Evolutionary conservation across 2,888 invertebrate species (phyloP).

Genomic region (Liopterus haemorrhoidalis): DNA sequence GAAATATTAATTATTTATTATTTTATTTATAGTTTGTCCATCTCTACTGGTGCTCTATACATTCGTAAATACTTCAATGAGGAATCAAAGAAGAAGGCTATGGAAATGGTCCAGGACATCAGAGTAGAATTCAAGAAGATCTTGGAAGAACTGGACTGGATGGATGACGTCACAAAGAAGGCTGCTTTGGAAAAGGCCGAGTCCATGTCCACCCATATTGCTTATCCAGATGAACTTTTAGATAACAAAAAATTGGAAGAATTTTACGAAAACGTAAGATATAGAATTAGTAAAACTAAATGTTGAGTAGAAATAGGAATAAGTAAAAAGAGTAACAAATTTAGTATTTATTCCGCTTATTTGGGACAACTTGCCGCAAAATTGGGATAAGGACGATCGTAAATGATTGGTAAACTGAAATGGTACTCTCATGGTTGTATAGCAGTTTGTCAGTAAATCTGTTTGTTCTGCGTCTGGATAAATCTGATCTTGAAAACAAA

Average conservation of each 20-base stretch:
- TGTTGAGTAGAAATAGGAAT: too few species aligned
- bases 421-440: too few species aligned
- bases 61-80: slow-evolving; percentile 83
- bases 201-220: slow-evolving; percentile 83
- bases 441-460: too few species aligned
- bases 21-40: slow-evolving; percentile 53
- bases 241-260: slow-evolving; percentile 73
- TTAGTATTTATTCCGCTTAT: slow-evolving; percentile 10
- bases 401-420: too few species aligned
- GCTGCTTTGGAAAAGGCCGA: slow-evolving; percentile 74
- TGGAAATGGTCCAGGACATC: slow-evolving; percentile 85
- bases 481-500: too few species aligned
- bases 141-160: slow-evolving; percentile 78
- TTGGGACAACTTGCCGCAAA: slow-evolving; percentile 3
- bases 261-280: slow-evolving; percentile 65
- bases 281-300: too few species aligned
- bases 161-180: slow-evolving; percentile 76
- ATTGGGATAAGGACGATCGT: too few species aligned
- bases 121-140: slow-evolving; percentile 76
- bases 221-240: slow-evolving; percentile 85
- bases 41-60: slow-evolving; percentile 78
- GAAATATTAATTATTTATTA: too few species aligned
- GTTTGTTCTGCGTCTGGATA: too few species aligned
- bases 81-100: slow-evolving; percentile 72
- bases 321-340: slow-evolving; percentile 12